Percentiles rank a stretch among this genome's conserved stretches.
Conservation (phyloP, 2,797 vertebrate genomes). For the Malurus splendens region DNA sequence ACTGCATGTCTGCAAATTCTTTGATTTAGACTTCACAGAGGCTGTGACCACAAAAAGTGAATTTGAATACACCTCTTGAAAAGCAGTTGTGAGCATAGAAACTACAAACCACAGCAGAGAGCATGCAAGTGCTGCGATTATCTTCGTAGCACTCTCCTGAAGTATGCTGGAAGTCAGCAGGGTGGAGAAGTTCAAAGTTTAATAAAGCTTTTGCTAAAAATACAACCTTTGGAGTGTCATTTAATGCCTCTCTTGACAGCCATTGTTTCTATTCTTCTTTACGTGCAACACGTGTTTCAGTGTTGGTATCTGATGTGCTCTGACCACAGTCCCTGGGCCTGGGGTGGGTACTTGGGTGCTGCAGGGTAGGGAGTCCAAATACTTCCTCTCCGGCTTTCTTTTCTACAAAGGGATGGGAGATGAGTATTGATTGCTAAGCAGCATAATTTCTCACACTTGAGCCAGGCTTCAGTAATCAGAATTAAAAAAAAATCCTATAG, state of each 20-base stretch:
- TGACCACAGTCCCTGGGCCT: background rate
- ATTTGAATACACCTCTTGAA: background rate
- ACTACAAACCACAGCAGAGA: background rate
- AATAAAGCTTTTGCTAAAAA: background rate
- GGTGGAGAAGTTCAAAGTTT: background rate
- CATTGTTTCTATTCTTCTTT: background rate
- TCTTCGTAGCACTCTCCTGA: fast-evolving
- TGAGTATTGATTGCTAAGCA: background rate
- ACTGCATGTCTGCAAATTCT: background rate
- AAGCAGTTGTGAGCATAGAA: background rate
- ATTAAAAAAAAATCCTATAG: background rate
- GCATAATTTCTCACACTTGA: background rate
- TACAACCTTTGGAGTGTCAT: background rate
- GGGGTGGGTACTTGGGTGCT: background rate
- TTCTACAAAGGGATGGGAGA: background rate
- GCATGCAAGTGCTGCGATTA: background rate
- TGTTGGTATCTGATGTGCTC: background rate
- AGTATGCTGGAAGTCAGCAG: background rate
- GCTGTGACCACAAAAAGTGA: background rate
- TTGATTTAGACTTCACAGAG: background rate
- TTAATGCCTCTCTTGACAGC: background rate
- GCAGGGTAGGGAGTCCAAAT: background rate
- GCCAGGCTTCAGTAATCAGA: background rate
- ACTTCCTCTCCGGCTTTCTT: background rate
- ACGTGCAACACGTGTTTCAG: fast-evolving